phyloP scores from a whole-genome alignment of 2,113 vertebrate genomes.

The Tringa solitaria region DNA sequence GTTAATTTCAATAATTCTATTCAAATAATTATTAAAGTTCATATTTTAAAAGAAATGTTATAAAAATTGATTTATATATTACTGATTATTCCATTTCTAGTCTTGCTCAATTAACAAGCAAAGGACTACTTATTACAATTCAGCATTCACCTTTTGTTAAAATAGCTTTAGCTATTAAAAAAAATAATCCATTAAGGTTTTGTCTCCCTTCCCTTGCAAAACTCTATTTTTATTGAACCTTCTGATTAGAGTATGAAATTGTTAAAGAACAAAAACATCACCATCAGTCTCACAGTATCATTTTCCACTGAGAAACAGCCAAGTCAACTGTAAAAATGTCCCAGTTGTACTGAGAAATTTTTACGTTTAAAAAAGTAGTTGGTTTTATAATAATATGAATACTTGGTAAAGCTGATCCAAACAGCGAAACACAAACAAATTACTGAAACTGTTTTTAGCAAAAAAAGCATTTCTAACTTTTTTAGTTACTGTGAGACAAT shows the following conservation, averaged over 20 bases:
- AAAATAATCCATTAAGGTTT: not conserved
- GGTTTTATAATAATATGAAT: not conserved
- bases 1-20: not conserved
- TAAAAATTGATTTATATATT: not conserved
- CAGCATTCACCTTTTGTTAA: not conserved
- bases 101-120: not conserved
- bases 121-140: not conserved
- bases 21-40: not conserved
- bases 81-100: not conserved
- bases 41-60: not conserved
- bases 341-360: not conserved
- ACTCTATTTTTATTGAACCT: not conserved
- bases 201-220: not conserved
- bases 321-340: not conserved
- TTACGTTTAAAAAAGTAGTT: not conserved
- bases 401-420: not conserved
- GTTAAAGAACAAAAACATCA: not conserved
- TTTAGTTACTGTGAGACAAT: not conserved
- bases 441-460: not conserved
- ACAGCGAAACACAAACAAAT: not conserved
- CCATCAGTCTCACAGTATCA: not conserved
- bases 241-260: not conserved
- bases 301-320: not conserved
- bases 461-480: not conserved
- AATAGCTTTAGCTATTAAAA: not conserved